Conservation (phyloP, 37 sponge, comb jelly and placozoan species). For the Spongia lamella region DNA sequence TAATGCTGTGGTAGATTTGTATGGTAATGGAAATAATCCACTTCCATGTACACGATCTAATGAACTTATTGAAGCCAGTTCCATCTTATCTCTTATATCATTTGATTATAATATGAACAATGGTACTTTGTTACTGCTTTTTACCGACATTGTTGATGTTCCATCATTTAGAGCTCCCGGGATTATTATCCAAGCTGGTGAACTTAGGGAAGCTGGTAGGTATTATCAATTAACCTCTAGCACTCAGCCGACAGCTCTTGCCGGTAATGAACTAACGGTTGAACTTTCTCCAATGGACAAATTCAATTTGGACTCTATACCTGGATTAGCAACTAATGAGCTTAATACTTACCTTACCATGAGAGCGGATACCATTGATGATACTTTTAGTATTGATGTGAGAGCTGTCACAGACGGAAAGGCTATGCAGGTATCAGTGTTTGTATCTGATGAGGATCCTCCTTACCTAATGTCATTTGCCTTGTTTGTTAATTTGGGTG, state of each 20-base stretch:
- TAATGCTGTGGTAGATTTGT: constrained; percentile 51
- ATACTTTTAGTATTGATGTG: constrained; percentile 71
- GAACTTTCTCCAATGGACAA: constrained; percentile 64
- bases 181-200: constrained; percentile 63
- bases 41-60: constrained; percentile 45
- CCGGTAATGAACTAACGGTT: constrained; percentile 25
- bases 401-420: constrained; percentile 87
- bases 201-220: constrained; percentile 29
- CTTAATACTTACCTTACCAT: constrained; percentile 79
- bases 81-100: constrained; percentile 24
- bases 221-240: constrained; percentile 43
- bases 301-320: constrained; percentile 59
- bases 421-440: constrained; percentile 46
- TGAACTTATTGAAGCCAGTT: constrained; percentile 31
- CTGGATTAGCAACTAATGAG: constrained; percentile 67
- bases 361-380: constrained; percentile 77
- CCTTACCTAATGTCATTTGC: constrained; percentile 54
- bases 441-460: constrained; percentile 34
- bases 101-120: constrained; percentile 66
- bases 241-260: background rate
- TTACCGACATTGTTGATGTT: constrained; percentile 69
- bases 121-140: constrained; percentile 57
- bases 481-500: constrained; percentile 67
- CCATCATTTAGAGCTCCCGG: constrained; percentile 65
- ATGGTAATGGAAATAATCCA: constrained; percentile 35